A percentile compares a stretch with the other conserved stretches of the same genome.
Conservation (phyloP, 2,888 invertebrate species). For the Ennomos quercinarius region DNA sequence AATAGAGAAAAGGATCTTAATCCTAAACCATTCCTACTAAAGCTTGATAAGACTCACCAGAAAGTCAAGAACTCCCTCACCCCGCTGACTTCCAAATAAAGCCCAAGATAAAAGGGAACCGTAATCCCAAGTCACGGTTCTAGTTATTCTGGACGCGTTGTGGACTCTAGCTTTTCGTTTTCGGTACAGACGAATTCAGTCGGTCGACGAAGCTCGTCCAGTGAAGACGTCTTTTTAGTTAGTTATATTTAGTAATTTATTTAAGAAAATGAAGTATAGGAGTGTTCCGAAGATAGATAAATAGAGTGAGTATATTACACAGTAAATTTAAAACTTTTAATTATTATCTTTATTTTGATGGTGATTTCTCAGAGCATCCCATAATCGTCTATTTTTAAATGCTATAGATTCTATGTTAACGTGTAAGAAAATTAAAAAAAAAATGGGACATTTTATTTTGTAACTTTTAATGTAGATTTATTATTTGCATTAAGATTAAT, state of each 20-base stretch:
- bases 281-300: slow-evolving; percentile 43
- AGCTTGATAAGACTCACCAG: slow-evolving; percentile 61
- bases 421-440: no score
- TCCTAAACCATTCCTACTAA: slow-evolving; percentile 7
- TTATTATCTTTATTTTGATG: no score
- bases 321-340: no score
- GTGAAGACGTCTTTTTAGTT: slow-evolving; percentile 45
- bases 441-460: no score
- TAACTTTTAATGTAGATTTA: no score
- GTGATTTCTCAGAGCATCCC: no score
- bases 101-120: slow-evolving; percentile 53
- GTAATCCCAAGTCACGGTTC: slow-evolving; percentile 57
- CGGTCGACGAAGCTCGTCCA: slow-evolving; percentile 48
- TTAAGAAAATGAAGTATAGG: slow-evolving; percentile 49
- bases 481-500: no score
- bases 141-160: slow-evolving; percentile 52
- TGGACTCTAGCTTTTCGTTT: slow-evolving; percentile 53
- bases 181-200: slow-evolving; percentile 50
- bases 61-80: slow-evolving; percentile 47
- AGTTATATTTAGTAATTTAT: slow-evolving; percentile 16
- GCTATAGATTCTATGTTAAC: no score
- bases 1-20: slow-evolving; percentile 7
- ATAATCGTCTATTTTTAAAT: no score
- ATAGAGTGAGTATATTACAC: slow-evolving; percentile 60
- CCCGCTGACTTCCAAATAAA: slow-evolving; percentile 45